Evolutionary conservation across 1,140 invertebrate species (phyloP).

Genomic region (Chrysomallon squamiferum): DNA sequence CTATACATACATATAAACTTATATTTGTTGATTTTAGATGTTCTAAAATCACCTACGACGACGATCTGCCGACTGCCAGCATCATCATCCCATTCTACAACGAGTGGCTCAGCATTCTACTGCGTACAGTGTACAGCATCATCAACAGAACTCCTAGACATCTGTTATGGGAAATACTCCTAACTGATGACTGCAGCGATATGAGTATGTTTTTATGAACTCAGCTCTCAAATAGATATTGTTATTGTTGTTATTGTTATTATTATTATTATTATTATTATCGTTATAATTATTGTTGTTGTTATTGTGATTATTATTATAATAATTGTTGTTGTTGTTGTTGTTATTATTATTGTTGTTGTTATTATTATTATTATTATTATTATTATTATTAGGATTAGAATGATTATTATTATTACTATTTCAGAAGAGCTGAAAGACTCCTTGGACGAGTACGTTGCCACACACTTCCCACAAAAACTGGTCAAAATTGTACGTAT

Average conservation of each 20-base stretch:
- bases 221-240: too few species aligned
- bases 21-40: constrained; percentile 32
- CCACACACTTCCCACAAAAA: constrained; percentile 21
- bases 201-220: too few species aligned
- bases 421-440: constrained; percentile 10
- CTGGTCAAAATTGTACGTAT: constrained; percentile 78
- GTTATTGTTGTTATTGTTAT: too few species aligned
- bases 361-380: too few species aligned
- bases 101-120: constrained; percentile 88
- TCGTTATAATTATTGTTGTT: too few species aligned
- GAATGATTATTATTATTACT: too few species aligned
- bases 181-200: constrained; percentile 57
- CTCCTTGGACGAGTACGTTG: constrained; percentile 19
- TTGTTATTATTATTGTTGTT: too few species aligned
- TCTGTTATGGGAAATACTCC: constrained; percentile 88
- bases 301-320: too few species aligned
- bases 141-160: constrained; percentile 80
- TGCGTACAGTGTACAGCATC: constrained; percentile 88
- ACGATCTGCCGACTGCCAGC: constrained; percentile 76
- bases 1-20: too few species aligned
- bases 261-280: too few species aligned
- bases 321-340: too few species aligned
- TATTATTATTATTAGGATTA: too few species aligned
- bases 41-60: constrained; percentile 20
- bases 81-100: constrained; percentile 97